Conservation (phyloP, 2,888 invertebrate species). For the Cabera pusaria region DNA sequence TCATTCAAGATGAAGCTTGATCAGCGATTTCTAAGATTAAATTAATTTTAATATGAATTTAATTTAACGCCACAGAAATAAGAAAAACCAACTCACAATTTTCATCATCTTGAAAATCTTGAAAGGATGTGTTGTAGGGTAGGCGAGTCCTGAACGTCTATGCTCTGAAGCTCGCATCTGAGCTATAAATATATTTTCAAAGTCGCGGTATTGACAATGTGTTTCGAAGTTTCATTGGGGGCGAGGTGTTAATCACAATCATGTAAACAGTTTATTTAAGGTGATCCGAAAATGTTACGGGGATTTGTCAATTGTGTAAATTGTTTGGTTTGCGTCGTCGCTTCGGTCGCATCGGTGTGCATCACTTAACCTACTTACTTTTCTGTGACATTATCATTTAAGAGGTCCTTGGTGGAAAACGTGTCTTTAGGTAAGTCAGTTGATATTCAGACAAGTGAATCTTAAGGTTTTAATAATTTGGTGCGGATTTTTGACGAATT, state of each 20-base stretch:
- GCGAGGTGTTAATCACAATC: constrained; percentile 78
- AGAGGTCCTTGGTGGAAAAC: constrained; percentile 10
- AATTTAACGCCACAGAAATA: constrained; percentile 1
- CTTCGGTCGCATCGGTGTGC: constrained; percentile 36
- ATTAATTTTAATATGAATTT: constrained; percentile 1
- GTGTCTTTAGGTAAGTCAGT: constrained; percentile 8
- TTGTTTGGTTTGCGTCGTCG: constrained; percentile 51
- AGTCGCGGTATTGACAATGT: constrained; percentile 63
- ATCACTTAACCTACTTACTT: constrained; percentile 56
- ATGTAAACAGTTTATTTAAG: constrained; percentile 77
- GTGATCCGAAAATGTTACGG: constrained; percentile 72
- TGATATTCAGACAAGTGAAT: too few species aligned
- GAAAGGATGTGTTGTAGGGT: constrained; percentile 50
- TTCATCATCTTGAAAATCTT: constrained; percentile 62
- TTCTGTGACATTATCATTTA: constrained; percentile 13
- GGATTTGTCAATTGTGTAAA: constrained; percentile 76
- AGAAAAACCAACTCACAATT: constrained; percentile 58
- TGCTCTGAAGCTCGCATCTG: constrained; percentile 49
- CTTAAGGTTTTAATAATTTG: too few species aligned
- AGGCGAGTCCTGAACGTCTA: constrained; percentile 66
- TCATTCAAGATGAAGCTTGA: too few species aligned
- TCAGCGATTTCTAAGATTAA: too few species aligned
- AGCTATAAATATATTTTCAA: constrained; percentile 72
- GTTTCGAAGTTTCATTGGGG: constrained; percentile 71
- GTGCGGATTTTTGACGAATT: too few species aligned